A percentile compares a stretch with the other conserved stretches of the same genome.
phyloP scores from a whole-genome alignment of 1,140 invertebrate species.

The Daktulosphaira vitifoliae region DNA sequence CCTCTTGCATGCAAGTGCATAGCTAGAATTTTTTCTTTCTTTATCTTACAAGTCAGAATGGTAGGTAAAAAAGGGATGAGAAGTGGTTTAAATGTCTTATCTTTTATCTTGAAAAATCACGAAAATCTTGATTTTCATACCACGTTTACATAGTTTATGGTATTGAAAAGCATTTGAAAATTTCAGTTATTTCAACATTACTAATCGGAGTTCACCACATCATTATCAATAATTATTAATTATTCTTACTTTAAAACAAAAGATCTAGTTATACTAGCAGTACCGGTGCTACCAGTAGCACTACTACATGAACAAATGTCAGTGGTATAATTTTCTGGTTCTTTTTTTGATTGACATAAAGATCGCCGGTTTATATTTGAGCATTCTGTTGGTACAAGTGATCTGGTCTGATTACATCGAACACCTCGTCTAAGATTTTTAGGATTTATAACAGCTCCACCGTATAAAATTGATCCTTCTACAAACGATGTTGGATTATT shows the following conservation, averaged over 20 bases:
- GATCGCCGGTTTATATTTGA: not conserved
- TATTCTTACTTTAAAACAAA: conserved; percentile 16
- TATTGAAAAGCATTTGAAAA: no score
- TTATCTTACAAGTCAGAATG: no score
- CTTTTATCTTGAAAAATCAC: no score
- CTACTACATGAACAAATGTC: conserved; percentile 27
- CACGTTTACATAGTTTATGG: no score
- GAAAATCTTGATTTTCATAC: no score
- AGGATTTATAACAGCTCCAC: conserved; percentile 36
- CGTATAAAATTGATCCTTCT: conserved; percentile 41
- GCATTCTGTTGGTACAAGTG: not conserved
- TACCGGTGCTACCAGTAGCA: conserved; percentile 9
- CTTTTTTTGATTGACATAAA: not conserved
- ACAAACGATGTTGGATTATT: conserved; percentile 40
- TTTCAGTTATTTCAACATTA: no score
- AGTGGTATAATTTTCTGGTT: not conserved
- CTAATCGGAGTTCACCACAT: no score
- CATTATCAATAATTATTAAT: no score
- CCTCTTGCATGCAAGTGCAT: no score
- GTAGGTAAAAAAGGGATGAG: no score
- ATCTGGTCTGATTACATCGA: not conserved
- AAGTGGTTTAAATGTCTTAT: no score
- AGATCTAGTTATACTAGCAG: conserved; percentile 1
- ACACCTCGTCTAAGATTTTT: conserved; percentile 11
- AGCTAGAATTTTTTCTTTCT: no score